Evolutionary conservation across 2,888 invertebrate species (phyloP).

Genomic region (Tenodera sinensis): DNA sequence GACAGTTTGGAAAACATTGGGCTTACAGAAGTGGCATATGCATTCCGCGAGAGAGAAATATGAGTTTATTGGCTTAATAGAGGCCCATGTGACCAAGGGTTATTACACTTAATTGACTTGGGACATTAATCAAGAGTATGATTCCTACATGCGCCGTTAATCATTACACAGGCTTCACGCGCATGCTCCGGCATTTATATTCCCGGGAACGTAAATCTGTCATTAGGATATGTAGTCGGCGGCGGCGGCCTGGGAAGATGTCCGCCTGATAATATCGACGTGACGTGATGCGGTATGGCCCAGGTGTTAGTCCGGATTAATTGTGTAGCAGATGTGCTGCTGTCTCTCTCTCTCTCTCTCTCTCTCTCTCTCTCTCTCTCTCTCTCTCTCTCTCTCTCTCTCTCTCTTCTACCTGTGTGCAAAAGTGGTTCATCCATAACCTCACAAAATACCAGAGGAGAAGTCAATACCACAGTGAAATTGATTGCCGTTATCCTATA

Average conservation of each 20-base stretch:
- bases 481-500: no score
- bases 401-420: not conserved
- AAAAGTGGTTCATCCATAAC: not conserved
- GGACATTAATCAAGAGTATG: not conserved
- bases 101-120: not conserved
- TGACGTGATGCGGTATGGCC: not conserved
- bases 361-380: no score
- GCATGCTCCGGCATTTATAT: not conserved
- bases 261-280: not conserved
- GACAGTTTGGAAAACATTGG: no score
- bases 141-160: not conserved
- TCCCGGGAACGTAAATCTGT: not conserved
- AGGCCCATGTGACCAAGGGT: not conserved
- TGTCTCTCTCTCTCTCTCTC: no score
- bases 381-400: no score
- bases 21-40: no score
- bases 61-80: not conserved
- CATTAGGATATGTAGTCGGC: not conserved
- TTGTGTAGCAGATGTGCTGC: not conserved
- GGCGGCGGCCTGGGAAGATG: not conserved
- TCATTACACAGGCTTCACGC: not conserved
- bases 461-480: no score
- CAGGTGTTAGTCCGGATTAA: not conserved
- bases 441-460: no score
- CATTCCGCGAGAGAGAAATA: no score